Evolutionary conservation across 2,113 vertebrate species (phyloP), one percentile per base, ranked within the genome.

Genomic region (Kobus ellipsiprymnus): DNA sequence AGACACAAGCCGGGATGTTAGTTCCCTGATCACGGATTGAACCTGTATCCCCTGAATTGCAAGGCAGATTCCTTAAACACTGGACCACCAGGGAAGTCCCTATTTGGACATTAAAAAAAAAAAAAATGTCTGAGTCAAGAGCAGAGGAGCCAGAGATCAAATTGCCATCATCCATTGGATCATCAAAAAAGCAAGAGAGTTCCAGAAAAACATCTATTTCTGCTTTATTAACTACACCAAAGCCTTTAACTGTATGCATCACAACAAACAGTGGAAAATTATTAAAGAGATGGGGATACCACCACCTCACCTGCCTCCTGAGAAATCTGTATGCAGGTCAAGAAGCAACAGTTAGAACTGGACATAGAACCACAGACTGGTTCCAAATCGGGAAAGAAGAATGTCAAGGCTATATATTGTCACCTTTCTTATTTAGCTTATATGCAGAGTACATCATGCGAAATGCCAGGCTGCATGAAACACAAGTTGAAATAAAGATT

Each of bases 81-180:
- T 15, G 71, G n/a, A 23, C 19, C n/a, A 40, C 21, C 4, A 40
- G 16, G 67, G 36, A 77, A 44, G 23, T 44, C 12, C 12, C 11
- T 27, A 7, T 77, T 77, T 44, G 40, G 71, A 77, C 23, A 77
- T 25, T 44, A 0, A 40, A 74, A 25, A 71, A 33, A 15, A 23
- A 77, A 40, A 19, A 21, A 36, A 25, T 1, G 6, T 44, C 23
- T 44, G 21, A 27, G 71, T 25, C n/a, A 33, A 54, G 44, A 40
- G 2, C 2, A 23, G n/a, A 36, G 67, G 19, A 71, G 9, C n/a
- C 67, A 23, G 67, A 71, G 19, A 71, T 40, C 67, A 71, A 71
- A 40, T 6, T 40, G n/a, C 1, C 19, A 12, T 12, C 67, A 23
- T 40, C n/a, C 10, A 12, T 0, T 23, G n/a, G n/a, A 71, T 71